Evolutionary conservation across 2,888 invertebrate genomes (phyloP).

Genomic region (Asteroscopus sphinx): DNA sequence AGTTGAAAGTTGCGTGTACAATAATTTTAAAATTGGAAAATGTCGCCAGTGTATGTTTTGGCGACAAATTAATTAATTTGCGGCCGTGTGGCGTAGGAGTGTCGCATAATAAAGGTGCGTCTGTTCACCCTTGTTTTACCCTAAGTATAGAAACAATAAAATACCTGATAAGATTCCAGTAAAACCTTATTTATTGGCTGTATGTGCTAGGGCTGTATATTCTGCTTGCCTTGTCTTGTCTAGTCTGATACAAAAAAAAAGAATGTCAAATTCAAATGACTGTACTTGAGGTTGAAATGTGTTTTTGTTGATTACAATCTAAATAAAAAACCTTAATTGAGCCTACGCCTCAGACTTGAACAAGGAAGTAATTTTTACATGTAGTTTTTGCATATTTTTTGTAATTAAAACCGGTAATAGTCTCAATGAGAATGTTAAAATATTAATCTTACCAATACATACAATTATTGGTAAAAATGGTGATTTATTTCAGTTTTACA

Average conservation of each 20-base stretch:
- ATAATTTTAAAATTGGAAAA: slow-evolving; percentile 37
- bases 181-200: slow-evolving; percentile 24
- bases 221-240: slow-evolving; percentile 16
- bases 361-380: slow-evolving; percentile 17
- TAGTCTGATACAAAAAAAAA: slow-evolving; percentile 5
- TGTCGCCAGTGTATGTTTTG: slow-evolving; percentile 42
- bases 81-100: slow-evolving; percentile 31
- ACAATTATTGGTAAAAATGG: no score
- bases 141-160: slow-evolving; percentile 34
- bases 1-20: slow-evolving; percentile 44
- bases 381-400: slow-evolving; percentile 25
- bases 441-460: no score
- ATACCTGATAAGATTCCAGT: slow-evolving; percentile 32
- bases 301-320: slow-evolving; percentile 14
- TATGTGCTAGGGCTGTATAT: background rate
- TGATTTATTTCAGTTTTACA: no score
- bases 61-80: slow-evolving; percentile 45
- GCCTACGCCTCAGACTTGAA: background rate
- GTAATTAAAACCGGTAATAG: background rate
- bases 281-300: background rate
- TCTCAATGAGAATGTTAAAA: no score
- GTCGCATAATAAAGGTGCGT: slow-evolving; percentile 46
- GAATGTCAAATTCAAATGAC: slow-evolving; percentile 11
- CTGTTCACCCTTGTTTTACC: slow-evolving; percentile 21
- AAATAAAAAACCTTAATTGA: slow-evolving; percentile 1